Base-by-base conservation (phyloP, 2,888 invertebrate genomes). In the Acutogordius australiensis region DNA sequence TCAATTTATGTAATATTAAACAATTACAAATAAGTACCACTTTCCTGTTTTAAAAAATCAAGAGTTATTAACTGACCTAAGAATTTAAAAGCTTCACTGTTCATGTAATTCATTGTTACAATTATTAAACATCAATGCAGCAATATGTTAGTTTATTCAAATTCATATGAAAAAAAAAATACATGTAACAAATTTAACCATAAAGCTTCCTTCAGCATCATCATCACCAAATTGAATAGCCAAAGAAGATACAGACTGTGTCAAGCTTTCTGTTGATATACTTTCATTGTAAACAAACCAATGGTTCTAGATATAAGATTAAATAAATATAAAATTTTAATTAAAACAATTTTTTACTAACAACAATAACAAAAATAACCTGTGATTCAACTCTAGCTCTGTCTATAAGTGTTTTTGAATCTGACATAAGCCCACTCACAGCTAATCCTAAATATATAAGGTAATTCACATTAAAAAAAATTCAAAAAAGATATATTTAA, bases 151-250 rank as follows among this genome's bases (percentile, higher is more conserved):
- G n/a, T n/a, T n/a, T n/a, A n/a, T n/a, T n/a, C n/a, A n/a, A n/a
- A n/a, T n/a, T n/a, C n/a, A n/a, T n/a, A n/a, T n/a, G n/a, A n/a
- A n/a, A n/a, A n/a, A n/a, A n/a, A n/a, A 37, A 37, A 51, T 57
- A 57, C 18, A 27, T 21, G 26, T 21, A 60, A 84, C 85, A 85
- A 8, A 84, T 84, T 21, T 82, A 80, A 63, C 85, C 87, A 76
- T 77, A 18, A 75, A 74, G 62, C 74, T 73, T 30, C 72, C 72
- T 71, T 90, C 87, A 67, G 84, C 84, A 68, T 91, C 90, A 64
- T 90, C 90, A 71, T 97, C 97, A 13, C 97, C 94, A 74, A 99
- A 99, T 69, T 90, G 87, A 68, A 97, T 86, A n/a, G 97, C 94
- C 66, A 97, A 74, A 72, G 94, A 91, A 45, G 94, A 91, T 1